Evolutionary conservation across 2,797 vertebrate genomes (phyloP).

Genomic region (Leptoclinus maculatus): DNA sequence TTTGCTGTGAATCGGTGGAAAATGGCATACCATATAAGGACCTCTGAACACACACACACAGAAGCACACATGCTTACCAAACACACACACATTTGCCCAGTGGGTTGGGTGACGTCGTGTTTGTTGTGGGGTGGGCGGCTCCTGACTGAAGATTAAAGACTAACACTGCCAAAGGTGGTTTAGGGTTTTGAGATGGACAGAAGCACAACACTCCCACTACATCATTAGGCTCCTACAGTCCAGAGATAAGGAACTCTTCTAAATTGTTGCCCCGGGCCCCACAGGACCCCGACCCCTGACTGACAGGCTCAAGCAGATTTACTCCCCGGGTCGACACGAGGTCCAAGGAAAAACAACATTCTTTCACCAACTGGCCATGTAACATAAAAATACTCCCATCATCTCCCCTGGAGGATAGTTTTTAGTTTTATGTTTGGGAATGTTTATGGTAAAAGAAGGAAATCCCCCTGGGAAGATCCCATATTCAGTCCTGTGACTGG

Average conservation of each 20-base stretch:
- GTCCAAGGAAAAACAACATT: conserved; percentile 75
- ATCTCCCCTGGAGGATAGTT: conserved; percentile 38
- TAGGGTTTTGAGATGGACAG: conserved; percentile 64
- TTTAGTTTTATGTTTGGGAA: conserved; percentile 63
- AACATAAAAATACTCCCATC: conserved; percentile 48
- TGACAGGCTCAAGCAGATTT: conserved; percentile 72
- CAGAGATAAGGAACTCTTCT: conserved; percentile 66
- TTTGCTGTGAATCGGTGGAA: conserved; percentile 69
- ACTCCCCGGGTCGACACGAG: conserved; percentile 53
- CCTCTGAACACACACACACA: conserved; percentile 28
- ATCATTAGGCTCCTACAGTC: conserved; percentile 51
- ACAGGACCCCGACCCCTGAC: conserved; percentile 54
- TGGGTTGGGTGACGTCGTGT: conserved; percentile 66
- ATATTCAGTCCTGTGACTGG: conserved; percentile 9
- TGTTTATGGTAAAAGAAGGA: conserved; percentile 60
- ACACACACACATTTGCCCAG: conserved; percentile 39
- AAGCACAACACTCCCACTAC: conserved; percentile 61
- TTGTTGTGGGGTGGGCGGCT: conserved; percentile 61
- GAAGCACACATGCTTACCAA: neutral
- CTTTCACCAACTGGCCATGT: conserved; percentile 41
- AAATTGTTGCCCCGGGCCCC: conserved; percentile 56
- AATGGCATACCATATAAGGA: conserved; percentile 43
- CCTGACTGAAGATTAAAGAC: conserved; percentile 66
- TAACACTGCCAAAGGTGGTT: conserved; percentile 58
- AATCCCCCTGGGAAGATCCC: conserved; percentile 34